Base-by-base conservation (phyloP, 2,797 vertebrate genomes). In the Furcifer pardalis region DNA sequence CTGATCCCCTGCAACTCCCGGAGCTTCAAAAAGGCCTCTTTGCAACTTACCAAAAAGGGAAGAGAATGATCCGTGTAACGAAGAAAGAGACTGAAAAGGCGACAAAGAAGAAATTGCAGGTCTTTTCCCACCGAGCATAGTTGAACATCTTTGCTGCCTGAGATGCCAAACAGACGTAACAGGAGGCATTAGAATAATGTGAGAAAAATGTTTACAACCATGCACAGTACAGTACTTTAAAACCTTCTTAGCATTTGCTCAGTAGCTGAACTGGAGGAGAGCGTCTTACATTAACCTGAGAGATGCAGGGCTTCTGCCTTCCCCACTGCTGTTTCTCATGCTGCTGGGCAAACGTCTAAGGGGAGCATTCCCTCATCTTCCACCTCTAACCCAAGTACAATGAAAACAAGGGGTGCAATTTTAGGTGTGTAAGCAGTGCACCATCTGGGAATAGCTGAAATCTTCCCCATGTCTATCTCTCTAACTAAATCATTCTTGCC, bases 131-230 rank as follows among this genome's bases (percentile, higher is more conserved):
- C 88, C 89, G 96, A 79, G 98, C 98, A 0, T 99, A 99, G 93
- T 98, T 98, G 92, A 98, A 98, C 91, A 99, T 92, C 95, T 99
- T 99, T 75, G 98, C 98, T 74, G 97, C 97, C 98, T 99, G 86
- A 83, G 89, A 82, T 5, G 0, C 59, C 68, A 89, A 89, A 88
- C 0, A 1, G 40, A 74, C 6, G 8, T 10, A 40, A 75, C 66
- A 44, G 71, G 62, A 25, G 23, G 23, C 5, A 15, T 65, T 40
- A 49, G 3, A 1, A 40, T 25, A 35, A 42, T 35, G 19, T 17
- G 9, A 56, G 15, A 56, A 56, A 19, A 17, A 21, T n/a, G n/a
- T 5, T 56, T 56, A 56, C 13, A 56, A 19, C 52, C 10, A 56
- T 56, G 52, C 4, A 17, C 17, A n/a, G n/a, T n/a, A n/a, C n/a